Conservation (phyloP, 2,113 vertebrate genomes). For the Vombatus ursinus region DNA sequence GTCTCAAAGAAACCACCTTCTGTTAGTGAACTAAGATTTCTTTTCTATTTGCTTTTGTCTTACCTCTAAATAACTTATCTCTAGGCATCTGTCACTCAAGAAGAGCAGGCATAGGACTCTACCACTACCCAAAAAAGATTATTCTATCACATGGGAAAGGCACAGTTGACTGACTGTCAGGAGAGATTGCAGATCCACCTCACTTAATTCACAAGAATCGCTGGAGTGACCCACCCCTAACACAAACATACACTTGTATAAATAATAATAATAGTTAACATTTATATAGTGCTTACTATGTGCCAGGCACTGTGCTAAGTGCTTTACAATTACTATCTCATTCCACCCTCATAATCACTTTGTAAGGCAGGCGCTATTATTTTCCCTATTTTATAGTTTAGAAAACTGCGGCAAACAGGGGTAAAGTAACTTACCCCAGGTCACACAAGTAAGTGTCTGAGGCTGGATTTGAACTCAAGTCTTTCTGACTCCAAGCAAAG, state of each 20-base stretch:
- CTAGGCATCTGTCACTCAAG: neutral
- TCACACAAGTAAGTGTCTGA: neutral
- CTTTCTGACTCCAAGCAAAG: neutral
- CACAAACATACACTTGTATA: neutral
- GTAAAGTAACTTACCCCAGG: neutral
- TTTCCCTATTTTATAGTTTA: neutral
- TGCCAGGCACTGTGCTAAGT: neutral
- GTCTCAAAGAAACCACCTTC: neutral
- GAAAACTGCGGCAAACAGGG: neutral
- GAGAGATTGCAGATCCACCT: neutral
- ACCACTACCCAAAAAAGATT: neutral
- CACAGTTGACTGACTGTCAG: neutral
- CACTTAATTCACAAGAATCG: neutral
- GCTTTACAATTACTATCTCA: neutral
- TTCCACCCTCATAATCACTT: neutral
- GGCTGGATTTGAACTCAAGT: neutral
- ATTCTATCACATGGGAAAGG: neutral
- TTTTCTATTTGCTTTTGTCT: neutral
- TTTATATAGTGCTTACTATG: neutral
- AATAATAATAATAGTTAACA: neutral
- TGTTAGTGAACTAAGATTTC: neutral
- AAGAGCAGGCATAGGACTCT: neutral
- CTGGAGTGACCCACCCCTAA: neutral
- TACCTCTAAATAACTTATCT: neutral
- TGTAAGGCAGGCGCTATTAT: neutral